phyloP scores from a whole-genome alignment of 2,797 vertebrate genomes.

The Etheostoma perlongum region DNA sequence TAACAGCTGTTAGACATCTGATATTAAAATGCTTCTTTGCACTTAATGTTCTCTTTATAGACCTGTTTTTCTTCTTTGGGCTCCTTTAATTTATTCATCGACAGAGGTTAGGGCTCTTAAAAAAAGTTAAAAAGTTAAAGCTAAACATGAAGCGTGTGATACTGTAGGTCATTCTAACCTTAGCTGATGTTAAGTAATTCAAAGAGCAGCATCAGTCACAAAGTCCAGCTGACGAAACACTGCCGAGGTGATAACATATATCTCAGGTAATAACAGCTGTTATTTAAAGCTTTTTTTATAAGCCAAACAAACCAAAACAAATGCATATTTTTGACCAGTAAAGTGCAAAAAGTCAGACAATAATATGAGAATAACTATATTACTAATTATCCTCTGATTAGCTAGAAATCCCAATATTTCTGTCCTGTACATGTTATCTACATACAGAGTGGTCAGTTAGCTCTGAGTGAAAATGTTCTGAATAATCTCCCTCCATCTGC shows the following conservation, averaged over 20 bases:
- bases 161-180: conserved; percentile 36
- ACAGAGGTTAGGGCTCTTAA: conserved; percentile 34
- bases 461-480: background rate
- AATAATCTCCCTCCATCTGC: background rate
- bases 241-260: conserved; percentile 5
- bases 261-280: background rate
- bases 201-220: conserved; percentile 32
- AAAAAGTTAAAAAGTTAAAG: conserved; percentile 54
- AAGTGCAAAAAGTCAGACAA: background rate
- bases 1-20: conserved; percentile 66
- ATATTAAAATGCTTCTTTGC: conserved; percentile 67
- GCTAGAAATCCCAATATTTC: background rate
- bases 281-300: background rate
- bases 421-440: background rate
- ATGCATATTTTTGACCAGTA: background rate
- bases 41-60: conserved; percentile 57
- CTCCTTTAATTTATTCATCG: conserved; percentile 61
- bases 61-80: conserved; percentile 32
- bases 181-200: conserved; percentile 52
- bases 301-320: conserved; percentile 3
- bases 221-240: conserved; percentile 16
- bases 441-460: background rate
- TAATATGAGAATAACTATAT: background rate
- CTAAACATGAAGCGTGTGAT: conserved; percentile 70
- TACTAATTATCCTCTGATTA: conserved; percentile 14